Evolutionary conservation across 2,797 vertebrate species (phyloP), one percentile per base, ranked within the genome.

Genomic region (Poeciliopsis turneri): DNA sequence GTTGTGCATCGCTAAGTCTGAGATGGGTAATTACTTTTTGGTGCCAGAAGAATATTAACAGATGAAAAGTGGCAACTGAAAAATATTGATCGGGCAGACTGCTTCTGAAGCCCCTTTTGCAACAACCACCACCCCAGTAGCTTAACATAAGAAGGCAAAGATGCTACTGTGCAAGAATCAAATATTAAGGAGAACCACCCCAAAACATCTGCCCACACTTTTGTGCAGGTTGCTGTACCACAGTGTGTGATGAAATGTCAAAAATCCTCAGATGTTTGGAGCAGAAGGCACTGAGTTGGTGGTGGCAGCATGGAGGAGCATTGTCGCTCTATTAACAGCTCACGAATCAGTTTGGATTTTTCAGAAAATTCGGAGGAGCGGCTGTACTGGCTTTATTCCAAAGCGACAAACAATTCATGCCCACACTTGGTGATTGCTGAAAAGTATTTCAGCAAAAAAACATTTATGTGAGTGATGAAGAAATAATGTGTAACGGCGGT

Each of bases 11-110:
- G 72, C 47, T 77, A 36, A 55, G 72, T 77, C 49, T 72, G 23
- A 80, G 81, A 78, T 13, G 49, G 36, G 18, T 72, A 25, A 53
- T 78, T 79, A 51, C 47, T 75, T 28, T 4, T 71, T 39, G 8
- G 28, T 10, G 18, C 46, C 18, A 57, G 18, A 15, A 49, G 23
- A 82, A 69, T 64, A 61, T 79, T 64, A 75, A 53, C 10, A 30
- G n/a, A 20, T 72, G 23, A 51, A 9, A 77, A 45, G 33, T 10
- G 20, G 10, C 41, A 45, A 64, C 3, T 47, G 41, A 70, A 70
- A 70, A 70, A 46, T 70, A 70, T 46, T 4, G 68, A 70, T 70
- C 3, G 12, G 41, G 68, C 12, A 28, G 43, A 70, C 16, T 16
- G 25, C 25, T 70, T 47, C 4, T 25, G 47, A 74, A 49, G 75